phyloP scores from a whole-genome alignment of 2,113 vertebrate genomes.

The Prionailurus bengalensis region DNA sequence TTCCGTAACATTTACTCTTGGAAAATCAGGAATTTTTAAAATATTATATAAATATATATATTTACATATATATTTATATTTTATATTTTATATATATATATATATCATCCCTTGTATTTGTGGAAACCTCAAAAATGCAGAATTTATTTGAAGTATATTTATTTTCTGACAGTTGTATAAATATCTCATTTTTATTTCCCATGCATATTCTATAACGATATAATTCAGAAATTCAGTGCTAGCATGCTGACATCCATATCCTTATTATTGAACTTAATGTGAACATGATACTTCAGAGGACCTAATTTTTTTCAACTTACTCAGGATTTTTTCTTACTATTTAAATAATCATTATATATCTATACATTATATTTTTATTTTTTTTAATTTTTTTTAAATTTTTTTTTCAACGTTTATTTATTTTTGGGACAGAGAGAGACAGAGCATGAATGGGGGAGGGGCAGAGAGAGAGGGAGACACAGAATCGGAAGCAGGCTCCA shows the following conservation, averaged over 20 bases:
- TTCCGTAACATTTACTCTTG: neutral
- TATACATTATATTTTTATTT: neutral
- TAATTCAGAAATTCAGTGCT: neutral
- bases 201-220: neutral
- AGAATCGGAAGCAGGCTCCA: no score
- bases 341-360: neutral
- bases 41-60: neutral
- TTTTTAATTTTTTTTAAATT: no score
- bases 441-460: no score
- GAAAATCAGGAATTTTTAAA: neutral
- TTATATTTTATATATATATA: neutral
- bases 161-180: neutral
- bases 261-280: neutral
- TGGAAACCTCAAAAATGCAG: neutral
- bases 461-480: no score
- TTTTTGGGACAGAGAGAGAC: no score
- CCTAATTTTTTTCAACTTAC: neutral
- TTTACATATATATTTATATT: neutral
- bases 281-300: neutral
- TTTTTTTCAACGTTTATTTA: no score
- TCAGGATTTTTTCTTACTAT: neutral
- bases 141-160: neutral
- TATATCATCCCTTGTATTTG: neutral
- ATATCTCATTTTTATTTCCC: slow-evolving; percentile 21
- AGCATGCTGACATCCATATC: neutral